These are phyloP conservation scores for Limulus polyphemus DNA, from an alignment of 2,888 invertebrate genomes.

Conservation along the genomic window DNA sequence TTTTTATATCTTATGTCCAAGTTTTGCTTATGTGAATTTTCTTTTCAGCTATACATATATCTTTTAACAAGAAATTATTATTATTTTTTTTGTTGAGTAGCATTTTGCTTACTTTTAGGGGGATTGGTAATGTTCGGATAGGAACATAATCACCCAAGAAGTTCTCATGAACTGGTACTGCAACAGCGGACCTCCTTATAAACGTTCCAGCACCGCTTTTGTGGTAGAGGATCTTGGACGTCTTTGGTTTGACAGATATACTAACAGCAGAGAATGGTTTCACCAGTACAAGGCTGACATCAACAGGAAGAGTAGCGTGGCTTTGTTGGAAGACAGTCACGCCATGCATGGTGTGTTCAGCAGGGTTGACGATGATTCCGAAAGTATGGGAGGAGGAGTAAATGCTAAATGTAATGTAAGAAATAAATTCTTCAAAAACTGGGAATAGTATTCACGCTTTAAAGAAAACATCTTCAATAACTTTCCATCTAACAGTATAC, in stretches of 20 bases:
- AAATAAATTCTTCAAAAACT: background rate
- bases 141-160: no score
- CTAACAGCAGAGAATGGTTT: constrained; percentile 10
- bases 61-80: no score
- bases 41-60: no score
- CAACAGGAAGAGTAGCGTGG: constrained; percentile 27
- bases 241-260: constrained; percentile 13
- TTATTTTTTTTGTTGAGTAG: no score
- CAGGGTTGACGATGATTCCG: constrained; percentile 9
- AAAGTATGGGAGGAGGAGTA: constrained; percentile 4
- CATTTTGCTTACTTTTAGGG: no score
- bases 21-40: no score
- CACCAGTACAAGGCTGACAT: constrained; percentile 12
- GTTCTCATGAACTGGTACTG: background rate
- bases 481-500: no score
- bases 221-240: constrained; percentile 11
- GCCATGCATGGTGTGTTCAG: constrained; percentile 21
- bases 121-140: no score
- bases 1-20: no score
- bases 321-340: constrained; percentile 25
- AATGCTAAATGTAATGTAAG: background rate
- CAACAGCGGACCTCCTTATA: constrained; percentile 13
- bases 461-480: no score
- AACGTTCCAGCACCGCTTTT: constrained; percentile 15
- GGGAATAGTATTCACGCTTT: no score